Conservation (phyloP, 2,797 vertebrate genomes). For the Garrulus glandarius region DNA sequence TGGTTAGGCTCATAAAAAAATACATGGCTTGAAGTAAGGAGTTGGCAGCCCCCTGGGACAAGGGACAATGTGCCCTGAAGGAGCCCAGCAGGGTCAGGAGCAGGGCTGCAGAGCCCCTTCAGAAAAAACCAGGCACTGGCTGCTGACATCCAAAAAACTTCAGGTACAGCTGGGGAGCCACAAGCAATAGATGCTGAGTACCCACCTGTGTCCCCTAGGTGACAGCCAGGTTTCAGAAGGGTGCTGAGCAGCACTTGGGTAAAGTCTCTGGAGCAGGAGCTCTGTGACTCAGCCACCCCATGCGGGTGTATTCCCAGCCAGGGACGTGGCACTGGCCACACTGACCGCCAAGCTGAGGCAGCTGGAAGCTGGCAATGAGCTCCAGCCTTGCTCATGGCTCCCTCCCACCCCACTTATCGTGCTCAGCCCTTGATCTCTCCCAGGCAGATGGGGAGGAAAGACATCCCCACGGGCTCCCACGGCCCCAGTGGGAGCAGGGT, state of each 20-base stretch:
- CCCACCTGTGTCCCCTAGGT: neutral
- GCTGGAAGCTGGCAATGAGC: neutral
- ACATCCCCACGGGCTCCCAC: neutral
- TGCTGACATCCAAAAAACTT: rapidly evolving
- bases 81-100: neutral
- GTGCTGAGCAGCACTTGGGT: neutral
- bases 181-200: too few species aligned
- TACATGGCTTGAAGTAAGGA: neutral
- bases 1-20: neutral
- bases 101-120: neutral
- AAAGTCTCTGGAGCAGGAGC: neutral
- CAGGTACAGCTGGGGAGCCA: neutral
- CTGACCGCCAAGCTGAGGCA: neutral
- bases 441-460: neutral
- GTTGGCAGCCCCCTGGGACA: neutral
- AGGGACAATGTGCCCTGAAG: rapidly evolving
- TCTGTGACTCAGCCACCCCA: neutral
- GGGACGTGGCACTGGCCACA: neutral
- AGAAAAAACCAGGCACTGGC: neutral
- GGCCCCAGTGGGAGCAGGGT: neutral
- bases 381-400: neutral
- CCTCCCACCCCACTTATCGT: neutral
- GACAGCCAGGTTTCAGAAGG: neutral
- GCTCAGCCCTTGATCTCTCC: slow-evolving; percentile 46
- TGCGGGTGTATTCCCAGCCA: neutral